Conservation (phyloP, 2,888 invertebrate species). For the Oscheius sp. region DNA sequence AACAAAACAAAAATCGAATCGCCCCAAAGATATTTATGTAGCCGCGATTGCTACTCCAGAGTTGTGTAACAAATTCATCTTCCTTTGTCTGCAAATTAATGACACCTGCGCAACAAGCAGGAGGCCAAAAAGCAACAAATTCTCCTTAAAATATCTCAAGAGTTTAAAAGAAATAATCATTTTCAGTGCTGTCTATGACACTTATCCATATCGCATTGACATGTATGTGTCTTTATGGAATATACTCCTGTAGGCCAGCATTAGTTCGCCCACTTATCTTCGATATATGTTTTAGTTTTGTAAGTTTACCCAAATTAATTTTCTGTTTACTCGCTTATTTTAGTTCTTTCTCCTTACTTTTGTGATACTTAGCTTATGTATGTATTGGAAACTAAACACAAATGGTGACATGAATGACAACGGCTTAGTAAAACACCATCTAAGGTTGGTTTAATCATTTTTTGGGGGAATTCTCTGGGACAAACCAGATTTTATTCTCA, state of each 20-base stretch:
- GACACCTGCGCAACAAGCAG: background rate
- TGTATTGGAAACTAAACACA: slow-evolving; percentile 51
- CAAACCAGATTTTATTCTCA: slow-evolving; percentile 5
- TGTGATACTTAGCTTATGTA: slow-evolving; percentile 48
- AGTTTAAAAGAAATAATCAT: background rate
- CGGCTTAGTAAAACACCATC: slow-evolving; percentile 53
- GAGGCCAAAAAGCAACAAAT: too few species aligned
- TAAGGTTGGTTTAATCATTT: slow-evolving; percentile 39
- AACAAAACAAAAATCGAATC: too few species aligned
- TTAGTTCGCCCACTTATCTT: slow-evolving; percentile 57
- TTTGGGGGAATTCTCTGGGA: background rate
- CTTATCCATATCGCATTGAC: slow-evolving; percentile 55
- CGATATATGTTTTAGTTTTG: slow-evolving; percentile 53
- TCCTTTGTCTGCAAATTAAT: slow-evolving; percentile 1
- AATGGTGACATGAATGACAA: slow-evolving; percentile 48
- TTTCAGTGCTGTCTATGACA: slow-evolving; percentile 50
- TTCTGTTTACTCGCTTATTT: slow-evolving; percentile 20
- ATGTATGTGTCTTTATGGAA: slow-evolving; percentile 54
- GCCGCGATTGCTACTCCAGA: too few species aligned
- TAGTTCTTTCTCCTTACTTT: slow-evolving; percentile 49
- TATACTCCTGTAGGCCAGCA: slow-evolving; percentile 56
- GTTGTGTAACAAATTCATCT: background rate
- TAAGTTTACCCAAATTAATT: too few species aligned
- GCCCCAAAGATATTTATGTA: too few species aligned
- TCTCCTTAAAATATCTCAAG: too few species aligned